A percentile compares a stretch with the other conserved stretches of the same genome.
Conservation (phyloP, 2,888 invertebrate genomes). For the Zhengitettix transpicula region DNA sequence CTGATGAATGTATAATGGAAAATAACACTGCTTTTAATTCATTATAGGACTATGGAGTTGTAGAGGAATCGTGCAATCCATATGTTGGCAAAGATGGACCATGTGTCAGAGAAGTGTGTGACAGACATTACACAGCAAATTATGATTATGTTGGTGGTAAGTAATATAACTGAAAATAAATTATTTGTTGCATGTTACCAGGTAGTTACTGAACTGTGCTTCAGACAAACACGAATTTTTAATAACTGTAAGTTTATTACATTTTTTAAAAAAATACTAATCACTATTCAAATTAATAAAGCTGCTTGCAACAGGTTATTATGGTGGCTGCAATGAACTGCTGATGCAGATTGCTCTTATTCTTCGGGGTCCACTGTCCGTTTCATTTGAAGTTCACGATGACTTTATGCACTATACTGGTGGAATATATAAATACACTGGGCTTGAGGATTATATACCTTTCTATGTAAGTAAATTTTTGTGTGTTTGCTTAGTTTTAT, state of each 20-base stretch:
- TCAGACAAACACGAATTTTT: no score
- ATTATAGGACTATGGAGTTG: conserved; percentile 25
- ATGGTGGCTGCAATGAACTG: conserved; percentile 26
- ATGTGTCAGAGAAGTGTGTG: conserved; percentile 19
- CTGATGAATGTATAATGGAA: no score
- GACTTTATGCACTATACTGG: conserved; percentile 24
- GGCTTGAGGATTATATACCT: no score
- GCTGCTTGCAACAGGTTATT: conserved; percentile 14
- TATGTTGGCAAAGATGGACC: conserved; percentile 24
- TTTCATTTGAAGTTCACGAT: conserved; percentile 28
- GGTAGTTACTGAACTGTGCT: not conserved
- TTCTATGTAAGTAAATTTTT: no score
- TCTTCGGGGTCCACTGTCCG: conserved; percentile 27
- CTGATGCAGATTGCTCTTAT: conserved; percentile 27
- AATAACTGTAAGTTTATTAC: no score
- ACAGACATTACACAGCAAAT: conserved; percentile 24
- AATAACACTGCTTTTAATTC: not conserved
- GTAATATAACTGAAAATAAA: not conserved
- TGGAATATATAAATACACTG: conserved; percentile 28
- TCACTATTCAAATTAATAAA: no score
- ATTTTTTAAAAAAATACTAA: no score
- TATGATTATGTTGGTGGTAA: conserved; percentile 31
- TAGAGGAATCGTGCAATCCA: conserved; percentile 27
- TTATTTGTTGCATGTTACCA: not conserved
- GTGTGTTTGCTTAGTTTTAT: no score